phyloP scores from a whole-genome alignment of 2,888 invertebrate species.

The Dynastes grantii region DNA sequence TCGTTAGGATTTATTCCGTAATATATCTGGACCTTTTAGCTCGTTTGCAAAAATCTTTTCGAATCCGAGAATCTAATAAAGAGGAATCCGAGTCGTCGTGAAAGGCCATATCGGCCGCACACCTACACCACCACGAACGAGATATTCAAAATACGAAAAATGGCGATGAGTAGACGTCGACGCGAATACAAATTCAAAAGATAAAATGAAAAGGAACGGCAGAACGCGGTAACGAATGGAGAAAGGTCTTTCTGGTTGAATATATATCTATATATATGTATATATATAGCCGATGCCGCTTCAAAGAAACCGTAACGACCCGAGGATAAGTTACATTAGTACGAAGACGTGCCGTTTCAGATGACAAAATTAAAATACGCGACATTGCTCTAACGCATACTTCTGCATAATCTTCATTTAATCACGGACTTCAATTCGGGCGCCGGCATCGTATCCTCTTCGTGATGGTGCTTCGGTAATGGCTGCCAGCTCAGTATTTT shows the following conservation, averaged over 20 bases:
- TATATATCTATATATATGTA: background rate
- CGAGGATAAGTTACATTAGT: conserved; percentile 37
- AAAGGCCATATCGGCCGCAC: background rate
- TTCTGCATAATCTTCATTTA: conserved; percentile 51
- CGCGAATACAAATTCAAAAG: conserved; percentile 40
- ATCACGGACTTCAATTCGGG: conserved; percentile 30
- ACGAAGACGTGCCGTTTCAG: conserved; percentile 34
- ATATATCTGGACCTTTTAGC: background rate
- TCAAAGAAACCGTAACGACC: conserved; percentile 41
- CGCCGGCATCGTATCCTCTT: background rate
- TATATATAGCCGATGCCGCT: conserved; percentile 11
- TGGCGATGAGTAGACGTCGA: background rate
- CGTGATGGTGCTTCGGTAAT: background rate
- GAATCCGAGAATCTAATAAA: conserved; percentile 13
- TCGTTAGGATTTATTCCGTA: background rate
- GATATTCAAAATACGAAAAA: conserved; percentile 32
- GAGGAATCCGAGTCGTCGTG: background rate
- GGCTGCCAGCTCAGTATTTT: background rate
- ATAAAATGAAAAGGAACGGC: conserved; percentile 40
- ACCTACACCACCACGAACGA: background rate
- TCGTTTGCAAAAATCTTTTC: conserved; percentile 11
- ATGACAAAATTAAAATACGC: conserved; percentile 46
- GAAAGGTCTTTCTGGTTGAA: conserved; percentile 22
- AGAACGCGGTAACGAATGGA: conserved; percentile 30
- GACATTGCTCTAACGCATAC: conserved; percentile 47